phyloP scores from a whole-genome alignment of 1,140 invertebrate species.

The Oncopodura yosiiana region DNA sequence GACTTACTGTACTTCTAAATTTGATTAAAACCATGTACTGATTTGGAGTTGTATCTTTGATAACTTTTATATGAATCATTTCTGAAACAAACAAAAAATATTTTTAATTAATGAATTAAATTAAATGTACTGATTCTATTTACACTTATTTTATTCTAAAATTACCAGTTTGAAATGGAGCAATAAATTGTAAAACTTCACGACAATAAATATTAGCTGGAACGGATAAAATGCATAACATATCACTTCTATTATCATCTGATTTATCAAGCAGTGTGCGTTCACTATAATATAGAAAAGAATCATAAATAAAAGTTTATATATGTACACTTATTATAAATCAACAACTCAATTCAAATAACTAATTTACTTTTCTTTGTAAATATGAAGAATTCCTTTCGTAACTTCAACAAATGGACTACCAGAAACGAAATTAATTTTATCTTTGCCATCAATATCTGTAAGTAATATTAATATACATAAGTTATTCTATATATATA shows the following conservation, averaged over 20 bases:
- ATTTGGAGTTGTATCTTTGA: conserved; percentile 73
- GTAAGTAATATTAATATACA: neutral
- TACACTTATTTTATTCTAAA: too few species aligned
- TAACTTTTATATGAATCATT: conserved; percentile 83
- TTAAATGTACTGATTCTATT: too few species aligned
- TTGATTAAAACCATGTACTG: conserved; percentile 95
- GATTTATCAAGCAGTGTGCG: conserved; percentile 39
- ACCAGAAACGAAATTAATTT: conserved; percentile 71
- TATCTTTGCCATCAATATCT: conserved; percentile 3
- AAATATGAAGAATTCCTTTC: conserved; percentile 90
- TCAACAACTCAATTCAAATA: conserved; percentile 6
- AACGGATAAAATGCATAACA: conserved; percentile 83
- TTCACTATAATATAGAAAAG: conserved; percentile 23
- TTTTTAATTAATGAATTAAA: too few species aligned
- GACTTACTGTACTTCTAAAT: conserved; percentile 54
- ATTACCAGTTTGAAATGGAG: conserved; percentile 73
- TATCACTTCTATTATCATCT: conserved; percentile 57
- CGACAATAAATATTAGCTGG: conserved; percentile 86
- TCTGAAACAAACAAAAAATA: too few species aligned
- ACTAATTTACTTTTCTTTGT: conserved; percentile 75
- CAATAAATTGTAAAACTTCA: conserved; percentile 88
- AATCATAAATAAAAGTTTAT: conserved; percentile 32
- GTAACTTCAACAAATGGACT: conserved; percentile 95
- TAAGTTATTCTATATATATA: neutral
- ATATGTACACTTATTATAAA: neutral